Conservation (phyloP, 2,888 invertebrate genomes). For the Nomada hirtipes region DNA sequence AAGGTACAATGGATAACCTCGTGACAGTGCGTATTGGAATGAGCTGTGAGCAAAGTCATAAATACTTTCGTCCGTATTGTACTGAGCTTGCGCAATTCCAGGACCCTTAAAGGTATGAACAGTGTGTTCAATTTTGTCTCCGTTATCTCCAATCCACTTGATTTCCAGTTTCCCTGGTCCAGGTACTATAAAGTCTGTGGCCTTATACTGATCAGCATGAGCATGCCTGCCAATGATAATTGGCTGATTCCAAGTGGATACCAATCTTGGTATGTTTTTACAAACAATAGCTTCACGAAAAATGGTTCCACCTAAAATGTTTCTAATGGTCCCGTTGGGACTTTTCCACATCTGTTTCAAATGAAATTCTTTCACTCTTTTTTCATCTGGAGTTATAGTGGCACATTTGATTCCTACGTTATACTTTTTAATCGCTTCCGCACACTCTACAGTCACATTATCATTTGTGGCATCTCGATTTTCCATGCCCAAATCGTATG, state of each 20-base stretch:
- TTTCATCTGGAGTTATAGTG: conserved; percentile 99
- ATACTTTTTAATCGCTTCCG: conserved; percentile 97
- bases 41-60: conserved; percentile 97
- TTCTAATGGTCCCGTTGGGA: conserved; percentile 95
- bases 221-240: conserved; percentile 99
- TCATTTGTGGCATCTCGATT: conserved; percentile 97
- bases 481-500: conserved; percentile 97
- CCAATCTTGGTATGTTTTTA: conserved; percentile 97
- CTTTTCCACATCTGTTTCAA: conserved; percentile 96
- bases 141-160: conserved; percentile 90
- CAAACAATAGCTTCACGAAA: conserved; percentile 95
- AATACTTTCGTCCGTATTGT: conserved; percentile 98
- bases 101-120: conserved; percentile 94
- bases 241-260: conserved; percentile 97
- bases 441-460: conserved; percentile 98
- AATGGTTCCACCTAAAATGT: conserved; percentile 93
- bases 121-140: conserved; percentile 88
- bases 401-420: conserved; percentile 99
- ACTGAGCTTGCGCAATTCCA: conserved; percentile 98
- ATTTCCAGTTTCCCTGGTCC: conserved; percentile 95
- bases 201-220: conserved; percentile 98
- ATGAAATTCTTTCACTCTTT: conserved; percentile 95
- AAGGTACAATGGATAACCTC: conserved; percentile 95
- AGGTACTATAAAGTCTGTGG: conserved; percentile 98
- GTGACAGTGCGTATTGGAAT: conserved; percentile 94